Evolutionary conservation across 2,113 vertebrate genomes (phyloP).

Genomic region (Rhynchomys soricoides): DNA sequence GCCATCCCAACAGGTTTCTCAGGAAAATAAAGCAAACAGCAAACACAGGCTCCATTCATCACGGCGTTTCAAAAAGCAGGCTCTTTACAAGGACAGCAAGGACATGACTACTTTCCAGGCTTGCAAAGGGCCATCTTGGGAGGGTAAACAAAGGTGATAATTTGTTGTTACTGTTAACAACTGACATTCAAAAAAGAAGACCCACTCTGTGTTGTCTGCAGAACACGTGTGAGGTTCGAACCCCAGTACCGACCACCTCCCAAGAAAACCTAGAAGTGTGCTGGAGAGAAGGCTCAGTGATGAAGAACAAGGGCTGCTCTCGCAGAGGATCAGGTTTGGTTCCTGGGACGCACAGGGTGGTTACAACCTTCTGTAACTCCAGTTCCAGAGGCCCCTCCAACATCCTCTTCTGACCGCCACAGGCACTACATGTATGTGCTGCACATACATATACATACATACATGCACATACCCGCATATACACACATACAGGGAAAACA

Average conservation of each 20-base stretch:
- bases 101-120: not conserved
- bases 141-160: not conserved
- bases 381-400: not conserved
- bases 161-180: not conserved
- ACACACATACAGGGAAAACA: not conserved
- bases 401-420: not conserved
- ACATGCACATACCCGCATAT: not conserved
- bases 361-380: not conserved
- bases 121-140: not conserved
- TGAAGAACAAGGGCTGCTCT: not conserved
- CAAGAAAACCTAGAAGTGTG: no score
- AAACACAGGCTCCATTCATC: not conserved
- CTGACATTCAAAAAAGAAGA: not conserved
- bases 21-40: conserved; percentile 12
- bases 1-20: not conserved
- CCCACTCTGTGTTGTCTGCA: not conserved
- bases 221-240: not conserved
- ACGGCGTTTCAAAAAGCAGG: not conserved
- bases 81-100: not conserved
- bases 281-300: not conserved
- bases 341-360: not conserved
- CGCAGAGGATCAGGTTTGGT: not conserved
- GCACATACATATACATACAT: not conserved
- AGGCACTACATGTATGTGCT: not conserved
- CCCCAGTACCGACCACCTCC: not conserved